These are phyloP conservation scores for Dipus sagitta DNA, from an alignment of 2,797 vertebrate genomes.

Conservation along the genomic window DNA sequence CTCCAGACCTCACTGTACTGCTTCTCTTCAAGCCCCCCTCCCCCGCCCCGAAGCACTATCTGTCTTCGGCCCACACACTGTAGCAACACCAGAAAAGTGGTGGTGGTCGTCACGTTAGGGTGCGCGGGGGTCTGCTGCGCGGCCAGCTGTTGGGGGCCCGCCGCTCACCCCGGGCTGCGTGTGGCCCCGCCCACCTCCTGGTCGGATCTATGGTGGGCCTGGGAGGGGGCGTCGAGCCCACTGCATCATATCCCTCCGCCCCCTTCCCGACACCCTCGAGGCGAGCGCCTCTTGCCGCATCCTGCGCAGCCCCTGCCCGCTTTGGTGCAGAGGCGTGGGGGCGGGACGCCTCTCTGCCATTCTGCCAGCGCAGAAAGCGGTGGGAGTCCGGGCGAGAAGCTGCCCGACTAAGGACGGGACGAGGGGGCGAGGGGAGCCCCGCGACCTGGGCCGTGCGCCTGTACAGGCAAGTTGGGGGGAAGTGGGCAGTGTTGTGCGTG, in stretches of 20 bases:
- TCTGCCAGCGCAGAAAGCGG: neutral
- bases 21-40: neutral
- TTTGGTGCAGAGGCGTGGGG: slow-evolving; percentile 25
- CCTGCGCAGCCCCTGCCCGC: neutral
- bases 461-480: slow-evolving; percentile 22
- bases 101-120: neutral
- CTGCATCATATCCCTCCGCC: slow-evolving; percentile 49
- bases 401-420: neutral
- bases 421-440: neutral
- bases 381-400: neutral
- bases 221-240: neutral
- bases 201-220: slow-evolving; percentile 37
- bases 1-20: neutral
- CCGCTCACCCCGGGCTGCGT: no score
- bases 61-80: fast-evolving
- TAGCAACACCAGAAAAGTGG: no score
- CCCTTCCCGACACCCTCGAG: slow-evolving; percentile 39
- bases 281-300: neutral
- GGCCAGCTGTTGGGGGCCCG: fast-evolving
- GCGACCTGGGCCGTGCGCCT: neutral
- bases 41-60: neutral
- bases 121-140: no score
- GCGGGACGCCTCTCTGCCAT: neutral
- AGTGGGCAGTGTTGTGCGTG: neutral
- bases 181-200: slow-evolving; percentile 44